phyloP scores from a whole-genome alignment of 1,140 invertebrate genomes.

The Caenorhabditis remanei region DNA sequence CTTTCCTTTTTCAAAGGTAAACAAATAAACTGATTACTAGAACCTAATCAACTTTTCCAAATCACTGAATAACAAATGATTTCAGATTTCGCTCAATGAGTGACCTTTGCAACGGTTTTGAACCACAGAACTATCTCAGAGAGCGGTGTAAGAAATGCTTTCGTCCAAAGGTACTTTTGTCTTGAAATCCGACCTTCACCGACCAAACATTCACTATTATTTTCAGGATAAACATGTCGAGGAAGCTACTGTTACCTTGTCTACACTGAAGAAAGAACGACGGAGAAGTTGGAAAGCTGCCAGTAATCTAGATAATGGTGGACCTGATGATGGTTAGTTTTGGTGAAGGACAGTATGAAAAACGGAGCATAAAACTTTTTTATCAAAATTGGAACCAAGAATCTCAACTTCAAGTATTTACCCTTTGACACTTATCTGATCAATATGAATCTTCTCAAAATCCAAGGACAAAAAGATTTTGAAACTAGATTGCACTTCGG shows the following conservation, averaged over 20 bases:
- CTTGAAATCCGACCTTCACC: background rate
- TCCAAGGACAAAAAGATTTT: too few relatives aligned
- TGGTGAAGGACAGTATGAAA: background rate
- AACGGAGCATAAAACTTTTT: background rate
- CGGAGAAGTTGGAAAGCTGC: conserved; percentile 54
- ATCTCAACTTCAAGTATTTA: too few relatives aligned
- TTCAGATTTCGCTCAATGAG: conserved; percentile 63
- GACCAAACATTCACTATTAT: background rate
- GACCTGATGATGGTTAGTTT: conserved; percentile 58
- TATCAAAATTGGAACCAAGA: too few relatives aligned
- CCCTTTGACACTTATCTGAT: too few relatives aligned
- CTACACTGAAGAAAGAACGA: conserved; percentile 59
- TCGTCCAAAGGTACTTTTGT: conserved; percentile 67
- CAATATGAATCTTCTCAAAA: too few relatives aligned
- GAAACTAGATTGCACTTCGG: too few relatives aligned
- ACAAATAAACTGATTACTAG: too few relatives aligned
- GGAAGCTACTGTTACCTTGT: conserved; percentile 27
- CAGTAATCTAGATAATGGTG: conserved; percentile 51
- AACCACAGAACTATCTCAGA: conserved; percentile 76
- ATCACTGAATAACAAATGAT: background rate
- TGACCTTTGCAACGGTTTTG: conserved; percentile 72
- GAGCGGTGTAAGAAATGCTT: conserved; percentile 76
- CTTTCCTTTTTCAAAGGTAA: too few relatives aligned
- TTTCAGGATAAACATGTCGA: conserved; percentile 49
- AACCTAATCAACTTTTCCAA: background rate